Percentiles rank a stretch among this genome's conserved stretches.
Evolutionary conservation across 1,140 invertebrate genomes (phyloP).

Genomic region (Diorhabda elongata): DNA sequence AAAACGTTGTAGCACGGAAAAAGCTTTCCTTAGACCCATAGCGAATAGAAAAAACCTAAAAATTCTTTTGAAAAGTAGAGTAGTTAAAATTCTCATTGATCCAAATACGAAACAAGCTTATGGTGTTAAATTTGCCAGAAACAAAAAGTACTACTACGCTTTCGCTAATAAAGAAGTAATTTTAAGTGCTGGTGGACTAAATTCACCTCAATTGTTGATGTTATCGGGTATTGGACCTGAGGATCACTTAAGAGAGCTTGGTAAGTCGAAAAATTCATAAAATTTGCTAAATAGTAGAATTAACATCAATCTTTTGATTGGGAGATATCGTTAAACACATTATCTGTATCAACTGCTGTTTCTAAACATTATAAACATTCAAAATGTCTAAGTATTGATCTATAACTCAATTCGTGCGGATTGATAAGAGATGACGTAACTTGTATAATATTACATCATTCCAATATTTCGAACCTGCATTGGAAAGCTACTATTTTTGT

Average conservation of each 20-base stretch:
- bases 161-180: constrained; percentile 81
- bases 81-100: constrained; percentile 78
- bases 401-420: too few species aligned
- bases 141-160: constrained; percentile 55
- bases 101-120: constrained; percentile 54
- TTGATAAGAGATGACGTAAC: too few species aligned
- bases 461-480: too few species aligned
- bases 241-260: constrained; percentile 50
- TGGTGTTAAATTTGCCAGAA: constrained; percentile 61
- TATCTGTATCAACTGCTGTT: constrained; percentile 53
- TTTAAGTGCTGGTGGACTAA: constrained; percentile 77
- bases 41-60: constrained; percentile 77
- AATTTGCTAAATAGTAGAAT: not conserved
- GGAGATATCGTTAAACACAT: constrained; percentile 48
- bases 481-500: too few species aligned
- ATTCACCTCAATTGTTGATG: constrained; percentile 77
- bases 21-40: constrained; percentile 81
- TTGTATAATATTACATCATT: too few species aligned
- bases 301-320: not conserved
- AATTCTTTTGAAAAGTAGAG: constrained; percentile 76
- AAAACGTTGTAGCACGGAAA: constrained; percentile 81
- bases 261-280: not conserved
- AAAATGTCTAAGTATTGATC: too few species aligned
- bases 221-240: constrained; percentile 74
- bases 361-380: too few species aligned